These are phyloP conservation scores for Hofmannophila pseudospretella DNA, from an alignment of 2,888 invertebrate genomes.

Conservation along the genomic window DNA sequence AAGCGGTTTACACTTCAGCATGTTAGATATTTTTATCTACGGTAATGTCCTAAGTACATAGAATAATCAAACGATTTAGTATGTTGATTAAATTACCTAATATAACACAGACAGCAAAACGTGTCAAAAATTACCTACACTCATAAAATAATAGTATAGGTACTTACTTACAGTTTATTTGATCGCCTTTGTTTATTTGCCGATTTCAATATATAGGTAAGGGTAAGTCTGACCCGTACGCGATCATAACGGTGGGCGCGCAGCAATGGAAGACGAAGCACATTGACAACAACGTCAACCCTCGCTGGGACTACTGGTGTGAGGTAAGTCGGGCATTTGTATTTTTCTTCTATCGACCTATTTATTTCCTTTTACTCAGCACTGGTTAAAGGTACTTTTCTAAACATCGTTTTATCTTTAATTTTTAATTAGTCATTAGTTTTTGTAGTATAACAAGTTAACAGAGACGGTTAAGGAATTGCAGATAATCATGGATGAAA, in stretches of 20 bases:
- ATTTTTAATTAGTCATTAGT: conserved; percentile 1
- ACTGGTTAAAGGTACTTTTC: conserved; percentile 20
- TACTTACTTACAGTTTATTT: no score
- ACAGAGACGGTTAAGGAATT: conserved; percentile 5
- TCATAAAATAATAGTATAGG: no score
- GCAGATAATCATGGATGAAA: no score
- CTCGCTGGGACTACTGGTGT: conserved; percentile 98
- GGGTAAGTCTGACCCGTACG: conserved; percentile 99
- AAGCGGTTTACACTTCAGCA: conserved; percentile 36
- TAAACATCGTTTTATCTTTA: background rate
- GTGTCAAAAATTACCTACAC: no score
- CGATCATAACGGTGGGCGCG: conserved; percentile 93
- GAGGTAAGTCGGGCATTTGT: conserved; percentile 82
- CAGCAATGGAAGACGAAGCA: conserved; percentile 96
- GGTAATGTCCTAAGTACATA: no score
- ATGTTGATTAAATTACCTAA: no score
- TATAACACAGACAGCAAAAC: no score
- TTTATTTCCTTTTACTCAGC: conserved; percentile 18
- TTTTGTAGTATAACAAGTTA: conserved; percentile 5
- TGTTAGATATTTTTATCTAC: no score
- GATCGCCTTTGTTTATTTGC: no score
- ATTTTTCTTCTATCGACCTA: conserved; percentile 8
- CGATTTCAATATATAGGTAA: conserved; percentile 80
- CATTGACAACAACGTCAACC: conserved; percentile 95
- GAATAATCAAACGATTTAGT: no score